Conservation (phyloP, 2,888 invertebrate species). For the Clitarchus hookeri region DNA sequence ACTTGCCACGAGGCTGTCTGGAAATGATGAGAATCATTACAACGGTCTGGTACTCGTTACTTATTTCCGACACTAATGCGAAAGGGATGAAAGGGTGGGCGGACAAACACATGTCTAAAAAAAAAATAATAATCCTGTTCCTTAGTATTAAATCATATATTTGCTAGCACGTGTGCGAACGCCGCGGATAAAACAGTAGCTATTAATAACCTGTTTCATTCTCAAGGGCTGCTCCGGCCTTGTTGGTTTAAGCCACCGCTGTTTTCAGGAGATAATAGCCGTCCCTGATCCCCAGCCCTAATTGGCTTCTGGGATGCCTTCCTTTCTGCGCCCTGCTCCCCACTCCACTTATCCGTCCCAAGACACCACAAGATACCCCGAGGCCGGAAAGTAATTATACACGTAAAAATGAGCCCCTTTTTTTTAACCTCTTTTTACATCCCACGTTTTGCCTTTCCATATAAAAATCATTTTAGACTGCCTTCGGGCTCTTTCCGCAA, state of each 20-base stretch:
- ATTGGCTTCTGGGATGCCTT: slow-evolving; percentile 6
- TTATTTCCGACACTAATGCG: not conserved
- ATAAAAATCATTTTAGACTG: not conserved
- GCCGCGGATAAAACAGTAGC: not conserved
- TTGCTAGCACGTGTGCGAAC: not conserved
- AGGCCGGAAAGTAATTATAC: not conserved
- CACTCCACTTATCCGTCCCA: not conserved
- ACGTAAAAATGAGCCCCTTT: not conserved
- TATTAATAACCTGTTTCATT: not conserved
- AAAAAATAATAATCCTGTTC: not conserved
- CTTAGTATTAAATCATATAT: not conserved
- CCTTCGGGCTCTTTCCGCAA: too few relatives aligned
- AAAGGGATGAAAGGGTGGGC: not conserved
- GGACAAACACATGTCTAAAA: not conserved
- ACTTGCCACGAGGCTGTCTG: not conserved
- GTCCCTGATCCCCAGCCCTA: not conserved
- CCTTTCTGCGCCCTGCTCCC: not conserved
- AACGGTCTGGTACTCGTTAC: not conserved
- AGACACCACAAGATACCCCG: not conserved
- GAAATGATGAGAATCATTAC: not conserved
- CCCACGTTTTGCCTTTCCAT: not conserved
- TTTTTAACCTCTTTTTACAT: not conserved
- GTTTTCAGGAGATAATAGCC: slow-evolving; percentile 22
- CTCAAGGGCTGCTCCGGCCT: not conserved
- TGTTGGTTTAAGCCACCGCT: slow-evolving; percentile 19